Conservation (phyloP, 2,113 vertebrate species). For the Edolisoma coerulescens region DNA sequence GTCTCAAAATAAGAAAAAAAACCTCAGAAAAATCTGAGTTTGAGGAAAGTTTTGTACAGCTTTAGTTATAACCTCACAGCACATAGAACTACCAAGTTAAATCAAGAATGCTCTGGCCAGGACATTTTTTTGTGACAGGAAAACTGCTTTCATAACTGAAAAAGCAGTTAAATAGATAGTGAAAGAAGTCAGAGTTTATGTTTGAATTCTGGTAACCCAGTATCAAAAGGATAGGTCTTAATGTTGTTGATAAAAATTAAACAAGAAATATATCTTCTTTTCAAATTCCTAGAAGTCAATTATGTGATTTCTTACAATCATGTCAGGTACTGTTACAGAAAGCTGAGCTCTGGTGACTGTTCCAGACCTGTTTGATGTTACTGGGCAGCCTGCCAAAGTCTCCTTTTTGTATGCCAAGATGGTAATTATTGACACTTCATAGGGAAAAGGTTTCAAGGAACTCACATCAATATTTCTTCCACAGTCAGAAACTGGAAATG, state of each 20-base stretch:
- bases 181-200: not conserved
- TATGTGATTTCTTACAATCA: constrained; percentile 73
- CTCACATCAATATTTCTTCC: constrained; percentile 70
- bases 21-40: not conserved
- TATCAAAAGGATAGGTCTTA: not conserved
- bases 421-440: constrained; percentile 74
- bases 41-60: not conserved
- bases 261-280: not conserved
- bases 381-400: constrained; percentile 69
- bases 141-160: not conserved
- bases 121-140: not conserved
- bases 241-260: not conserved
- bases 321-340: constrained; percentile 73
- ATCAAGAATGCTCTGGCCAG: not conserved
- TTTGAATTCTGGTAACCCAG: not conserved
- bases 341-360: constrained; percentile 69
- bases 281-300: constrained; percentile 69
- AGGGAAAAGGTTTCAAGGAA: constrained; percentile 72
- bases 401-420: constrained; percentile 64
- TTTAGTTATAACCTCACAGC: not conserved
- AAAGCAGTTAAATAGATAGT: not conserved
- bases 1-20: not conserved
- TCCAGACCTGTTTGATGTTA: constrained; percentile 71
- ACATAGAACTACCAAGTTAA: not conserved
- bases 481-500: constrained; percentile 66